Evolutionary conservation across 2,797 vertebrate genomes (phyloP).

Genomic region (Gymnothorax javanicus): DNA sequence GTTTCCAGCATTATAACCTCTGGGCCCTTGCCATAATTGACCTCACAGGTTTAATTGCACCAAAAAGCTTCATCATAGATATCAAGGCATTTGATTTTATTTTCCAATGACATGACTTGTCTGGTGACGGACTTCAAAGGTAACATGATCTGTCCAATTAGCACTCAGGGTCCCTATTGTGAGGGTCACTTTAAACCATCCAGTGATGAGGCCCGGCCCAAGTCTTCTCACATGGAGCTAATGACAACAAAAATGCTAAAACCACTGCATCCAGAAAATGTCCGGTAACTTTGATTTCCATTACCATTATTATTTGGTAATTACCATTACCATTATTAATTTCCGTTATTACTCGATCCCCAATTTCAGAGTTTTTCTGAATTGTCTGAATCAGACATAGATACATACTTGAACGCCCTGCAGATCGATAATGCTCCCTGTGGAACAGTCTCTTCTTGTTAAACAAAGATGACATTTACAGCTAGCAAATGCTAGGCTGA

Average conservation of each 20-base stretch:
- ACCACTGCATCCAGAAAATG: neutral
- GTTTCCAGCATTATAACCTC: neutral
- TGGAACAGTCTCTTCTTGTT: conserved; percentile 25
- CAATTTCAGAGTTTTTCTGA: neutral
- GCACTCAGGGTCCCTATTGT: neutral
- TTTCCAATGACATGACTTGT: neutral
- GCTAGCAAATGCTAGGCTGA: conserved; percentile 8
- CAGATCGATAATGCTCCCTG: neutral
- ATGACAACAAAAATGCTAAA: neutral
- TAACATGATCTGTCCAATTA: conserved; percentile 6
- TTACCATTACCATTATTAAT: too few species aligned
- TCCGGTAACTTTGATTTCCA: neutral
- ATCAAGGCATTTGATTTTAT: neutral
- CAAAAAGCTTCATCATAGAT: neutral
- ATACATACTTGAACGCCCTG: neutral
- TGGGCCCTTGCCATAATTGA: neutral
- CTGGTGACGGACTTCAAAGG: neutral
- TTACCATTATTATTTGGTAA: too few species aligned
- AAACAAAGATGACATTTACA: conserved; percentile 29
- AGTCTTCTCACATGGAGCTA: neutral
- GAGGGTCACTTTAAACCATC: neutral
- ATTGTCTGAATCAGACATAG: neutral
- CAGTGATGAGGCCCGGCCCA: neutral
- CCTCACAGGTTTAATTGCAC: neutral
- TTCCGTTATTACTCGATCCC: neutral